Evolutionary conservation across 2,888 invertebrate species (phyloP), one percentile per base, ranked within the genome.

Genomic region (Spialia ferax): DNA sequence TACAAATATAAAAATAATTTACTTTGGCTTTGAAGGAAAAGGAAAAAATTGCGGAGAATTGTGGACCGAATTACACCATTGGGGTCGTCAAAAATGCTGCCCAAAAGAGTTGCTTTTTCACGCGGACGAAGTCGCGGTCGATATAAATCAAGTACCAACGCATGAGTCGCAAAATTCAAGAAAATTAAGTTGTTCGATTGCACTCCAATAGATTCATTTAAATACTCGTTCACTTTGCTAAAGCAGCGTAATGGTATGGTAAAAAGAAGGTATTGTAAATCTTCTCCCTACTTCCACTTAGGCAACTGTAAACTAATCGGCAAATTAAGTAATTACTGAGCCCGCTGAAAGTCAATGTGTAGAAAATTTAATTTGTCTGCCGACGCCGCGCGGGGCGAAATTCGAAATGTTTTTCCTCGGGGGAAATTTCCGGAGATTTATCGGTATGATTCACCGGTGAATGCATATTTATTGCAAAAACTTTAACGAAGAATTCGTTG

Each of bases 251-350:
- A 29, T 29, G 29, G 2, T 8, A 52, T 22, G 23, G n/a, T 23
- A 13, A 3, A 29, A 15, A 0, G 7, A 35, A 50, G 50, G 32
- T n/a, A 22, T 35, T 71, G 83, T 86, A 86, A 85, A 88, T 87
- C 85, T 85, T 79, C 75, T 79, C 84, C 86, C 84, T 77, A 78
- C 75, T 77, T 79, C 79, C 77, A 83, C 77, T 79, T 84, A 83
- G 79, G 76, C 77, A 81, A 83, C 81, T 83, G 85, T 86, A 83
- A 89, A 89, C 85, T 89, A 86, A 89, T 89, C 86, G 85, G 77
- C 80, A 85, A 89, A 89, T 89, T 87, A 89, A 89, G 82, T 89
- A 89, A 91, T 88, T 88, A 88, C 82, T 81, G 78, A 76, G 78
- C 79, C 76, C 79, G 78, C 78, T 85, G 83, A 84, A 87, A 89